phyloP scores from a whole-genome alignment of 2,888 invertebrate genomes.

The Portevinia maculata region DNA sequence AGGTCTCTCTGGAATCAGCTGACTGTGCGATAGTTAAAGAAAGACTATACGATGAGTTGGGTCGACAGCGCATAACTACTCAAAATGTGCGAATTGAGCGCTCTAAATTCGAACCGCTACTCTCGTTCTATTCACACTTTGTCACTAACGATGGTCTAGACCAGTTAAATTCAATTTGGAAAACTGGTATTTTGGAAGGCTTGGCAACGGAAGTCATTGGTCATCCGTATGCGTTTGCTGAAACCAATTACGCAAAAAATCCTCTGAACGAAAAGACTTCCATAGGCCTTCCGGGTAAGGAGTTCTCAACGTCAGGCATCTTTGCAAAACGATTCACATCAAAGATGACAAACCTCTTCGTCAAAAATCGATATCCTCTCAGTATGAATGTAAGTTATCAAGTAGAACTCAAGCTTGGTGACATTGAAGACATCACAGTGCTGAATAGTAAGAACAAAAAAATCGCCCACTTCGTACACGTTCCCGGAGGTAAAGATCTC shows the following conservation, averaged over 20 bases:
- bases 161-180: conserved; percentile 28
- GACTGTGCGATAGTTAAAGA: conserved; percentile 28
- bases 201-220: conserved; percentile 17
- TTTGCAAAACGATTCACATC: conserved; percentile 34
- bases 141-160: conserved; percentile 14
- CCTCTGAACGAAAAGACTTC: conserved; percentile 38
- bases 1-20: conserved; percentile 25
- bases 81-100: conserved; percentile 22
- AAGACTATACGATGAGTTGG: conserved; percentile 46
- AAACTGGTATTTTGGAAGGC: conserved; percentile 26
- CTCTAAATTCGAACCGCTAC: conserved; percentile 5
- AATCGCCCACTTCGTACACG: conserved; percentile 22
- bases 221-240: conserved; percentile 25
- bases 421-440: conserved; percentile 32
- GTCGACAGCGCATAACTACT: conserved; percentile 38
- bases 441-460: conserved; percentile 28
- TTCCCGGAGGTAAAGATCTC: conserved; percentile 22
- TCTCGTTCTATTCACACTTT: conserved; percentile 9
- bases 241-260: conserved; percentile 23
- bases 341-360: conserved; percentile 2
- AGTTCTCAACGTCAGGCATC: conserved; percentile 32
- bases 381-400: conserved; percentile 26
- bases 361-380: conserved; percentile 19
- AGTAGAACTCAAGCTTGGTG: conserved; percentile 22
- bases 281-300: conserved; percentile 30